Base-by-base conservation (phyloP, 1,140 invertebrate genomes). In the Pseudachorutes palmiensis region DNA sequence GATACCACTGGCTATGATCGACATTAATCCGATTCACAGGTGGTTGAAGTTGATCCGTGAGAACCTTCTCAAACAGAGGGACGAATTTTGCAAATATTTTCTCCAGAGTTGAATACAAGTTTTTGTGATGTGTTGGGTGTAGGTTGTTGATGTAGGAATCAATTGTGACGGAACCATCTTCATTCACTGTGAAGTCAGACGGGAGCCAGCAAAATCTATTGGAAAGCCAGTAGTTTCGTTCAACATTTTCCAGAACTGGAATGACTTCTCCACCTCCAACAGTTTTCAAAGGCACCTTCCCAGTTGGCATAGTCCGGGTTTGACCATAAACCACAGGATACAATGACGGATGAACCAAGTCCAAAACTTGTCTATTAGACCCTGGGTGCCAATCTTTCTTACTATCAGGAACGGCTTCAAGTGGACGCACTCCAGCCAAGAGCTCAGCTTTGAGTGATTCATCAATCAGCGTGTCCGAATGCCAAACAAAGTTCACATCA, bases 321-420 rank as follows among this genome's bases (percentile, higher is more conserved):
- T 55, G 16, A 14, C 49, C 62, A 29, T 65, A 26, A n/a, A 68
- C 63, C 14, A 58, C 51, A n/a, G 33, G 51, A 51, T 41, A 69
- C n/a, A 69, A 29, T 14, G 67, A 69, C 24, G 67, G 67, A 61
- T 69, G 62, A 26, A 69, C 63, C 19, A 69, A 49, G 36, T 65
- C 57, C 63, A 58, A 19, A 16, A 69, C 55, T 48, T 60, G 67
- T 2, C 41, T 45, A 41, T 49, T 49, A 3, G 29, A 41, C 9
- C 67, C 67, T 9, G 65, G 65, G 33, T 67, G 65, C 58, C 59
- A 67, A 33, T 67, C 65, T 22, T 51, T 61, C 0, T 45, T 30
- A 29, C 1, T 28, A n/a, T 28, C 32, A 2, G 58, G 32, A 5
- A 67, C 28, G 49, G 48, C 14, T 55, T 67, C 65, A 1, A 67